These are phyloP conservation scores for Scyliorhinus canicula DNA, from an alignment of 2,797 vertebrate species.

Conservation along the genomic window DNA sequence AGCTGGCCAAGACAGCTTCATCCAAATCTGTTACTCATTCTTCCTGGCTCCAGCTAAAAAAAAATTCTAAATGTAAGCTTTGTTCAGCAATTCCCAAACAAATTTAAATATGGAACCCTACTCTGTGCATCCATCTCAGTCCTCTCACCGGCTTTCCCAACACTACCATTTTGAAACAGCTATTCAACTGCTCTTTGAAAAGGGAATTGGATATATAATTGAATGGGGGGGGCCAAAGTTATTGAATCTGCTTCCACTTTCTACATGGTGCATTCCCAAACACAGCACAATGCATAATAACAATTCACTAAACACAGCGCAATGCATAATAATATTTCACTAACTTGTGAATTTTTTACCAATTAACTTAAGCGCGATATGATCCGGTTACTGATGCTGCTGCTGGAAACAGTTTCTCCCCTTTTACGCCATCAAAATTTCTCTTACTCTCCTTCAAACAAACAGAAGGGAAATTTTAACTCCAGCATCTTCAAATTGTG, in stretches of 20 bases:
- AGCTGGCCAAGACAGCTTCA: not conserved
- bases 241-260: not conserved
- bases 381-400: not conserved
- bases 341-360: not conserved
- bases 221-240: too few relatives aligned
- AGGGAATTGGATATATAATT: too few relatives aligned
- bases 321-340: not conserved
- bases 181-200: not conserved
- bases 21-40: not conserved
- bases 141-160: not conserved
- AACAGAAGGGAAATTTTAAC: too few relatives aligned
- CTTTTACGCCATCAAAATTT: not conserved
- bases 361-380: not conserved
- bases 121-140: not conserved
- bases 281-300: not conserved
- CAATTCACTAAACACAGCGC: not conserved
- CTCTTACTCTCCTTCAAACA: too few relatives aligned
- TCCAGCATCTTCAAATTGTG: not conserved
- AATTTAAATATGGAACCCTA: not conserved
- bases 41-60: slow-evolving; percentile 1
- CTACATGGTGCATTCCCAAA: not conserved
- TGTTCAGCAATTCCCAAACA: not conserved
- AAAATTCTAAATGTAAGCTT: not conserved
- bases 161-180: not conserved
- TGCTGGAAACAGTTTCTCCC: not conserved